Base-by-base conservation (phyloP, 2,888 invertebrate genomes). In the Cerastis leucographa region DNA sequence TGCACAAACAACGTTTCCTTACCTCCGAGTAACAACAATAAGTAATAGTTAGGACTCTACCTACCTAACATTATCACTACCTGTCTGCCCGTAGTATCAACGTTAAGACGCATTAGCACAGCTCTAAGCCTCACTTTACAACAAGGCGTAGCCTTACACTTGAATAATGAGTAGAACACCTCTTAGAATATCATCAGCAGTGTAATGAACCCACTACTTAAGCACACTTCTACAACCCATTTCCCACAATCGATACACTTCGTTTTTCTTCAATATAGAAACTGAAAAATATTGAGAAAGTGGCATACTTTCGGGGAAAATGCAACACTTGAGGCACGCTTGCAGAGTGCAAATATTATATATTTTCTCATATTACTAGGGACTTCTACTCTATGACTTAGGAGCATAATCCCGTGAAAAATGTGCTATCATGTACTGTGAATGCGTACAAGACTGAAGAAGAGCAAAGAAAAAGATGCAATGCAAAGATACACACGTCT, bases 241-340 rank as follows among this genome's bases (percentile, higher is more conserved):
- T 85, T 84, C 83, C 68, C 86, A 84, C 78, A 68, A 62, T 2
- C 54, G 22, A 64, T 51, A 69, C 51, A 66, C 44, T 25, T 29
- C 11, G 59, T 66, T 76, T 71, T 85, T 73, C 54, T 81, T 29
- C 71, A 67, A 67, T 14, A 74, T 29, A 73, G 61, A 82, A 77
- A 69, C 35, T 74, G 56, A 77, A 76, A 76, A 74, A 74, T 68
- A 51, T 73, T 59, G 65, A 62, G 85, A 85, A 81, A 83, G 76
- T 73, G 62, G 35, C 85, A 85, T 72, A 75, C 74, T 68, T 84
- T 74, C 44, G 42, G 46, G 61, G 51, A 74, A 81, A 81, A 61
- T 78, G 11, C 35, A 51, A 49, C 46, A 62, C 62, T 46, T 59
- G n/a, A n/a, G 19, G 19, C 51, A 25, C 51, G 40, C 35, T 62